These are phyloP conservation scores for Nansenia antarctica DNA, from an alignment of 2,113 vertebrate species.

Conservation along the genomic window DNA sequence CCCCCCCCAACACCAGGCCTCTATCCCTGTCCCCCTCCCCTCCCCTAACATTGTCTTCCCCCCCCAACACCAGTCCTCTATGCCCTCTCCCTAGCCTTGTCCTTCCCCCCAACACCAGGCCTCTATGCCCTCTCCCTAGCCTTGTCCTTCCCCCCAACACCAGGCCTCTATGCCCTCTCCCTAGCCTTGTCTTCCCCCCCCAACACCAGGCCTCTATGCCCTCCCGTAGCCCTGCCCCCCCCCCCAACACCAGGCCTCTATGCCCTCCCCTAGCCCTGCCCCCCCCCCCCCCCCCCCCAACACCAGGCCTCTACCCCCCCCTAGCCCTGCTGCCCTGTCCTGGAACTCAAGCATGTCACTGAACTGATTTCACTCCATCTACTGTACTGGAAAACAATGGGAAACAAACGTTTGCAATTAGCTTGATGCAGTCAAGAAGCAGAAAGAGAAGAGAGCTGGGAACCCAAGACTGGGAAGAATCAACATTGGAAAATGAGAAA, in stretches of 20 bases:
- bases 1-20: too few species aligned
- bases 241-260: background rate
- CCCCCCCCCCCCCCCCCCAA: background rate
- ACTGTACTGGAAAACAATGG: slow-evolving; percentile 7
- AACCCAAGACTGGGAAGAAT: slow-evolving; percentile 3
- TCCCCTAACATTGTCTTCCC: too few species aligned
- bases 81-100: background rate
- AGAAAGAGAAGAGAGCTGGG: background rate
- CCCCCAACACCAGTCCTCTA: background rate
- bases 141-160: too few species aligned
- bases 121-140: too few species aligned
- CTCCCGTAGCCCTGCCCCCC: background rate
- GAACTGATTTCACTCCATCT: slow-evolving; percentile 9
- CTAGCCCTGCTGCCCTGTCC: background rate
- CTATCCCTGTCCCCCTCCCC: too few species aligned
- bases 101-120: too few species aligned
- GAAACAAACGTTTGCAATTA: slow-evolving; percentile 23
- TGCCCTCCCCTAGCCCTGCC: background rate
- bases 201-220: background rate
- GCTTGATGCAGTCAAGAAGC: slow-evolving; percentile 13
- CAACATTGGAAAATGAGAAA: slow-evolving; percentile 33
- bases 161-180: too few species aligned
- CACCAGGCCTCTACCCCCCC: background rate
- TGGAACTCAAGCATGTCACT: slow-evolving; percentile 20
- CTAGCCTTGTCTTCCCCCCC: background rate